phyloP scores from a whole-genome alignment of 2,113 vertebrate genomes.

The Marcusenius ussheri region DNA sequence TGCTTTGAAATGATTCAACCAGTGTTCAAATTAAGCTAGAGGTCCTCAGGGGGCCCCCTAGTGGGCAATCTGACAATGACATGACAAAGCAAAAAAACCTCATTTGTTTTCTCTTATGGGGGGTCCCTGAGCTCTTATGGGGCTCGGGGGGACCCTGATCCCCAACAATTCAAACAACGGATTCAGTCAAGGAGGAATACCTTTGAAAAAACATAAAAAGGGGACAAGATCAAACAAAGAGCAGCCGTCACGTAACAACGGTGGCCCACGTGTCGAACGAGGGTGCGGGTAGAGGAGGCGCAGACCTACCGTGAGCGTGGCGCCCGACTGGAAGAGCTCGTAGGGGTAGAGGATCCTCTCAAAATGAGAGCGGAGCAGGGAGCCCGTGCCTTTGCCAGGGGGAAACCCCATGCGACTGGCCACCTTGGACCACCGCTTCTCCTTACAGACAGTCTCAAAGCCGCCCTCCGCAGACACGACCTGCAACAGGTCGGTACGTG shows the following conservation, averaged over 20 bases:
- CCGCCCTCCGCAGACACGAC: conserved; percentile 88
- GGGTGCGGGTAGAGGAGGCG: background rate
- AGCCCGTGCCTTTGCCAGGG: conserved; percentile 81
- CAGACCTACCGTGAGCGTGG: conserved; percentile 80
- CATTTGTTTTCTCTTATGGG: background rate
- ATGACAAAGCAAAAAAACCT: background rate
- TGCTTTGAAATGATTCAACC: background rate
- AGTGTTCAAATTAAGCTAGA: background rate
- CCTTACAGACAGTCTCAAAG: conserved; percentile 86
- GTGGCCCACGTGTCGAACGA: background rate
- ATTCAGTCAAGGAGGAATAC: background rate
- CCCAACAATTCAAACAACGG: background rate
- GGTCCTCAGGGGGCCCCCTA: background rate
- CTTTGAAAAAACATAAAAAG: background rate
- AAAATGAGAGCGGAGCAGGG: conserved; percentile 85
- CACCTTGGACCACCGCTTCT: conserved; percentile 94
- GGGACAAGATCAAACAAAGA: background rate
- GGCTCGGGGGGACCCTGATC: background rate
- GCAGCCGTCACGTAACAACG: background rate
- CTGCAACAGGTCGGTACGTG: conserved; percentile 51
- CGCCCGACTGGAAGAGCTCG: conserved; percentile 94
- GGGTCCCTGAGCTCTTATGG: background rate
- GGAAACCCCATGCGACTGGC: conserved; percentile 84
- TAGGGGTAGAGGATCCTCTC: conserved; percentile 94
- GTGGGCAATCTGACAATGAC: background rate